phyloP scores from a whole-genome alignment of 2,797 vertebrate species.

The Lagocephalus sceleratus region DNA sequence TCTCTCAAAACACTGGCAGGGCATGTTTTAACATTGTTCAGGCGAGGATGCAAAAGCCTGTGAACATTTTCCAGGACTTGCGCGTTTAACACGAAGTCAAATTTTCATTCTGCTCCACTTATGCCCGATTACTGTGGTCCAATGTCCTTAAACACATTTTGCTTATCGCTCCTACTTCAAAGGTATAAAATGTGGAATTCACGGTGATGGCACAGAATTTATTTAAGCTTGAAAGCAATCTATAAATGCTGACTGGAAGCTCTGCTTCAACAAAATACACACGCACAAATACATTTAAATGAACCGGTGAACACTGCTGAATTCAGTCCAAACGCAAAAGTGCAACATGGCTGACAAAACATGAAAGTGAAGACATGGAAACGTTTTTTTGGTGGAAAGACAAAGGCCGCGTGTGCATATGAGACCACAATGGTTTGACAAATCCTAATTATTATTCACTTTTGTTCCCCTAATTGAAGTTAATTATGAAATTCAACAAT shows the following conservation, averaged over 20 bases:
- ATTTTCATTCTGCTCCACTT: no score
- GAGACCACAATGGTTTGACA: constrained; percentile 68
- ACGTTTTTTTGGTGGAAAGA: constrained; percentile 67
- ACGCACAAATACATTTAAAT: constrained; percentile 42
- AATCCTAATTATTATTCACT: constrained; percentile 67
- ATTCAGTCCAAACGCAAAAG: constrained; percentile 57
- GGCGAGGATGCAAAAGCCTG: no score
- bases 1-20: no score
- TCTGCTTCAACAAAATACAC: no score
- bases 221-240: no score
- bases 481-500: constrained; percentile 31
- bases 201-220: not conserved
- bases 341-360: constrained; percentile 65
- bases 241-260: no score
- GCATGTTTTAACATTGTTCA: no score
- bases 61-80: no score
- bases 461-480: constrained; percentile 68
- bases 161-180: constrained; percentile 10
- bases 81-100: no score
- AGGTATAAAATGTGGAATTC: not conserved
- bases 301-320: constrained; percentile 44
- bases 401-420: constrained; percentile 42
- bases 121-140: not conserved
- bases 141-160: constrained; percentile 23
- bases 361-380: constrained; percentile 44